phyloP scores from a whole-genome alignment of 2,888 invertebrate genomes.

The Thecophora atra region DNA sequence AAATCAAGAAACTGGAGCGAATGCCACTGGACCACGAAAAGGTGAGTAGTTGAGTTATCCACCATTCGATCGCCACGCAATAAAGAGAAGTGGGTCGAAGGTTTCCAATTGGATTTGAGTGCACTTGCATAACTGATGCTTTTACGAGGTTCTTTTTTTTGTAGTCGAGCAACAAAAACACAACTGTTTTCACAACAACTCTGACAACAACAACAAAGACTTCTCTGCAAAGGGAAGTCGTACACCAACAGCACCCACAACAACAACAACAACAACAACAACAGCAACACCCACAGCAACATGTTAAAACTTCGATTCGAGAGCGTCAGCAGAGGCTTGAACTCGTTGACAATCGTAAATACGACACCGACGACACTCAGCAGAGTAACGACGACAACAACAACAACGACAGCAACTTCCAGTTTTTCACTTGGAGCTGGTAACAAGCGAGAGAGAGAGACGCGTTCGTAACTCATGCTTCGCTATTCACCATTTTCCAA shows the following conservation, averaged over 20 bases:
- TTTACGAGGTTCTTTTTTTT: background rate
- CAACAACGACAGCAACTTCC: background rate
- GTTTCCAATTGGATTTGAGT: too few relatives aligned
- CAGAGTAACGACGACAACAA: conserved; percentile 16
- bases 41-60: background rate
- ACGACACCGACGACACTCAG: conserved; percentile 23
- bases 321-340: conserved; percentile 10
- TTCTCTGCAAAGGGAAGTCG: conserved; percentile 2
- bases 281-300: background rate
- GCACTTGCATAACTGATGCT: too few relatives aligned
- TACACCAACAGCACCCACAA: conserved; percentile 7
- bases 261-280: conserved; percentile 12
- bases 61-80: too few relatives aligned
- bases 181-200: conserved; percentile 19
- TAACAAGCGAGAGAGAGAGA: too few relatives aligned
- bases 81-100: too few relatives aligned
- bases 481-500: background rate
- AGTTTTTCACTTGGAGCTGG: background rate
- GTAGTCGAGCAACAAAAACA: conserved; percentile 18
- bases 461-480: too few relatives aligned
- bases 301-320: conserved; percentile 7
- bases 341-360: conserved; percentile 20
- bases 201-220: conserved; percentile 4
- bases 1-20: conserved; percentile 16
- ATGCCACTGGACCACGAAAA: background rate